phyloP scores from a whole-genome alignment of 2,113 vertebrate genomes.

The Sinocyclocheilus maitianheensis region DNA sequence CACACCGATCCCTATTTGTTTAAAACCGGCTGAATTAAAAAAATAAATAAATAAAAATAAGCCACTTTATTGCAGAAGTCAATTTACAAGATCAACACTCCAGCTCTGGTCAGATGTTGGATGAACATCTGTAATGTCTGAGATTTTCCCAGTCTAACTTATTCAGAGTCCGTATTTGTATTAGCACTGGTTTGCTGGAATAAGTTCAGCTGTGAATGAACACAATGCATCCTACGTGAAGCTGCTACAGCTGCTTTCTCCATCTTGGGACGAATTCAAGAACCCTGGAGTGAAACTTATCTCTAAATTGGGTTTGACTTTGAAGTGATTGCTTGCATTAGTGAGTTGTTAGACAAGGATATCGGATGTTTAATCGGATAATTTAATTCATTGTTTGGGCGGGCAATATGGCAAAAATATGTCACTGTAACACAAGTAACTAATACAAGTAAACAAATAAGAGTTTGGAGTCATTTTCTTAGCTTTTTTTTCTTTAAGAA shows the following conservation, averaged over 20 bases:
- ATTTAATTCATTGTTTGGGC: too few relatives aligned
- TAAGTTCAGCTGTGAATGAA: neutral
- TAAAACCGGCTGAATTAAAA: neutral
- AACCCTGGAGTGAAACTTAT: neutral
- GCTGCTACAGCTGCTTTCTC: neutral
- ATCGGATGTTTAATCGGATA: neutral
- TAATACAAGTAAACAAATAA: too few relatives aligned
- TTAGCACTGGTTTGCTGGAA: neutral
- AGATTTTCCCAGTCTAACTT: neutral
- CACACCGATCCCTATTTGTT: too few relatives aligned
- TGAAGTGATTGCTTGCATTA: neutral
- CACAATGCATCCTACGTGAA: neutral
- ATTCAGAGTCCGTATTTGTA: neutral
- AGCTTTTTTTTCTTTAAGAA: too few relatives aligned
- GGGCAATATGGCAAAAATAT: too few relatives aligned
- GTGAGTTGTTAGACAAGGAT: neutral
- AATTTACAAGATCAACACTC: neutral
- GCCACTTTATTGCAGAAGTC: too few relatives aligned
- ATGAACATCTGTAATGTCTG: neutral
- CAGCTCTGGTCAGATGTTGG: neutral
- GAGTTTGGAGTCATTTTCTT: too few relatives aligned
- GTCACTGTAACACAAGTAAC: too few relatives aligned
- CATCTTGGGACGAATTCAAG: neutral
- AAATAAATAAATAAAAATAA: neutral
- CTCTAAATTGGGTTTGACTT: neutral